Conservation (phyloP, 2,113 vertebrate species). For the Chunga burmeisteri region DNA sequence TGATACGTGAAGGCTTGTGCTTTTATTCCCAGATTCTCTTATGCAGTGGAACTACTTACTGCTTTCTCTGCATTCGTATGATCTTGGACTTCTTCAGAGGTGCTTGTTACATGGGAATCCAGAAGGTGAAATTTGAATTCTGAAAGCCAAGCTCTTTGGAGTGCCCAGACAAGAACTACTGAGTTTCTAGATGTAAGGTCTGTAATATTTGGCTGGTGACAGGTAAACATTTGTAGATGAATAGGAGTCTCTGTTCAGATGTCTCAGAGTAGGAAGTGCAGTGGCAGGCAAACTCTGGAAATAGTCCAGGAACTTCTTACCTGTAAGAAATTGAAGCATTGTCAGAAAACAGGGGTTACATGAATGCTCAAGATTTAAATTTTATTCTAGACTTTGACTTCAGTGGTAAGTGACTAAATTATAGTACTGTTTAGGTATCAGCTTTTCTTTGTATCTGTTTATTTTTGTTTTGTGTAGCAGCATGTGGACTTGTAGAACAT, state of each 20-base stretch:
- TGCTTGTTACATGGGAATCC: background rate
- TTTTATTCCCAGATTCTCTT: background rate
- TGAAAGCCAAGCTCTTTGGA: background rate
- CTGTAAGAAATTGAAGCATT: background rate
- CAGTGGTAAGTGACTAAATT: background rate
- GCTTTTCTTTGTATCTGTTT: background rate
- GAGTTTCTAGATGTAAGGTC: background rate
- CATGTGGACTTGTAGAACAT: background rate
- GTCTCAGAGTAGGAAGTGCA: background rate
- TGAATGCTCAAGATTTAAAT: background rate
- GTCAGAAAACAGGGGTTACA: background rate
- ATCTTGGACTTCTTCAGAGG: background rate
- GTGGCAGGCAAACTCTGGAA: background rate
- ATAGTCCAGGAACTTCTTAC: background rate
- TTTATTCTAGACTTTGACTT: background rate
- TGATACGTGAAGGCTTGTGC: background rate
- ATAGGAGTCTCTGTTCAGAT: background rate
- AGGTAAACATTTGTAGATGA: background rate
- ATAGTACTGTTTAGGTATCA: background rate
- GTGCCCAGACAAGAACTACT: background rate
- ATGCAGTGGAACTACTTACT: background rate
- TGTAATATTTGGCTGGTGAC: background rate
- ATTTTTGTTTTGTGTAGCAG: background rate
- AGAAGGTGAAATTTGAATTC: background rate
- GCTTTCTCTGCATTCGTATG: background rate